Evolutionary conservation across 2,113 vertebrate genomes (phyloP), one percentile per base, ranked within the genome.

Genomic region (Epinephelus fuscoguttatus): DNA sequence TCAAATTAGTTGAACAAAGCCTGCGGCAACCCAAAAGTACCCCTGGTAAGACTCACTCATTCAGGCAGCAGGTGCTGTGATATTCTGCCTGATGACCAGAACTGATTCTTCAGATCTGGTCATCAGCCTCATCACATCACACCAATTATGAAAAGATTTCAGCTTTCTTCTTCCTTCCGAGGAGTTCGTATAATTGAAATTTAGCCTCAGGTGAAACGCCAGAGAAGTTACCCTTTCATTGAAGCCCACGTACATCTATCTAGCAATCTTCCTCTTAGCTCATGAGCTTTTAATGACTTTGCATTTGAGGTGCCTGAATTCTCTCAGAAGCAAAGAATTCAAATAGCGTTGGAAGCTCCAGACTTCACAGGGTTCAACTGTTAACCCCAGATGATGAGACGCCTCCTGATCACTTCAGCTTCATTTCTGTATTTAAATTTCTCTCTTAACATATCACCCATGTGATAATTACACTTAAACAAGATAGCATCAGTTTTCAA

Each of bases 391-490:
- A 70, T 60, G 72, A 83, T 81, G 62, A 83, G 69, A 78, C 19
- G 23, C 40, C 40, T 53, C 53, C 69, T 80, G 33, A 89, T 85
- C 79, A 83, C 77, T 21, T 75, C 61, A 37, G 67, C 70, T 56
- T 75, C 47, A 3, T 63, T 80, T 78, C 23, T 52, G 42, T 25
- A 30, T 75, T 82, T 59, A 53, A 71, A 77, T 83, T 78, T 83
- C 47, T 67, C 78, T 67, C 62, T 82, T 42, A 61, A 67, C 79
- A 61, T 52, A 76, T 76, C 70, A 73, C 60, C 75, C 78, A 30
- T 57, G 73, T 81, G 73, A 86, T 76, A 64, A 87, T 84, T 47
- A 80, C 62, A 37, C 80, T 75, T 75, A 75, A 63, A 83, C 47
- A 67, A 83, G 69, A 83, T 74, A 73, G 45, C 27, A 84, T 81